Percentiles rank a stretch among this genome's conserved stretches.
Conservation (phyloP, 2,888 invertebrate species). For the Melieria omissa region DNA sequence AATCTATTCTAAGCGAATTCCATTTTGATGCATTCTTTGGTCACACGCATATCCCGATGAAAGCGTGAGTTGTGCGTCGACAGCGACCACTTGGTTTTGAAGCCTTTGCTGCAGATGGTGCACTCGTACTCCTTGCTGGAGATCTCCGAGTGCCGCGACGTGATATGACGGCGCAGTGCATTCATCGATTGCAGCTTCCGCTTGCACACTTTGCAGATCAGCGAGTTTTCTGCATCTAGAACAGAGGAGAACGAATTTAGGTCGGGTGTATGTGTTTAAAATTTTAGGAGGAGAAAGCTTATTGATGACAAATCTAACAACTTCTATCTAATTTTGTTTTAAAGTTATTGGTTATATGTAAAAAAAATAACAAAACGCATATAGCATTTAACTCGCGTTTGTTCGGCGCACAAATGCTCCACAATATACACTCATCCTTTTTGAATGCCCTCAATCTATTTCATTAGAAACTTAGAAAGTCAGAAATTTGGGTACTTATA, state of each 20-base stretch:
- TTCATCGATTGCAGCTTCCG: conserved; percentile 62
- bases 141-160: conserved; percentile 63
- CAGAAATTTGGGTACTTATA: not conserved
- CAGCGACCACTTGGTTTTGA: conserved; percentile 66
- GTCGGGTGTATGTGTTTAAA: not conserved
- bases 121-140: conserved; percentile 61
- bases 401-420: not conserved
- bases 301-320: not conserved
- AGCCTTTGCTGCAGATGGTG: conserved; percentile 61
- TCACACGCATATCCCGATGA: conserved; percentile 59
- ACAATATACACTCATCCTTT: too few species aligned
- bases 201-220: conserved; percentile 60
- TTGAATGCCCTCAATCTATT: too few species aligned
- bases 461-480: too few species aligned
- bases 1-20: conserved; percentile 45
- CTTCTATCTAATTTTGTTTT: too few species aligned
- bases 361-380: not conserved
- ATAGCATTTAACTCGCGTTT: not conserved
- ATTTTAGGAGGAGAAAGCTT: not conserved
- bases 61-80: conserved; percentile 66
- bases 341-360: too few species aligned
- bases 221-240: conserved; percentile 42
- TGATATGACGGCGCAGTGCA: conserved; percentile 61
- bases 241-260: not conserved
- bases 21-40: conserved; percentile 62